Conservation (phyloP, 2,888 invertebrate species). For the Eristalis pertinax region DNA sequence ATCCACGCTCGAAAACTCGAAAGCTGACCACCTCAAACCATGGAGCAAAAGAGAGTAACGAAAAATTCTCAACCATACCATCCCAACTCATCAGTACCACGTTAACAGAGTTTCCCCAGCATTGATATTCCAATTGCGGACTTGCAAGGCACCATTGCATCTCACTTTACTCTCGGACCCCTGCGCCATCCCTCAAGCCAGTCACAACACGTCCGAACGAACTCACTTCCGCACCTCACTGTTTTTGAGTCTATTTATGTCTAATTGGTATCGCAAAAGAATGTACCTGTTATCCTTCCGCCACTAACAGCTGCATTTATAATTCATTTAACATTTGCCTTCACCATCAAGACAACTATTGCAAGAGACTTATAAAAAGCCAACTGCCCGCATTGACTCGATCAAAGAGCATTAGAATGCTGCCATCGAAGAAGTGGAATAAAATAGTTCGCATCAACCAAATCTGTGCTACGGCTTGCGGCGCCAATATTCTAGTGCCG, state of each 20-base stretch:
- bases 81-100: too few relatives aligned
- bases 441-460: not conserved
- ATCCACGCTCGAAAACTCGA: too few relatives aligned
- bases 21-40: too few relatives aligned
- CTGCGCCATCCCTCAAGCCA: not conserved
- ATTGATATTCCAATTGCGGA: not conserved
- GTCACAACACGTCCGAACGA: not conserved
- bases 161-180: not conserved
- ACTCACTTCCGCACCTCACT: not conserved
- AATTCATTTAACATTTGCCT: not conserved
- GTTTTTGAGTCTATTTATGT: not conserved
- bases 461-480: slow-evolving; percentile 34
- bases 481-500: slow-evolving; percentile 41
- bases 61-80: not conserved
- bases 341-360: not conserved
- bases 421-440: slow-evolving; percentile 19
- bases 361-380: slow-evolving; percentile 18
- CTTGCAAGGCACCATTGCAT: not conserved
- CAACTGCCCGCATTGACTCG: not conserved
- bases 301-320: not conserved
- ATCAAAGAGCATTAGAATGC: slow-evolving; percentile 25
- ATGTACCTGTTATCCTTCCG: not conserved
- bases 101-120: not conserved
- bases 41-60: not conserved
- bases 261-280: not conserved